Evolutionary conservation across 2,888 invertebrate species (phyloP).

Genomic region (Mantis religiosa): DNA sequence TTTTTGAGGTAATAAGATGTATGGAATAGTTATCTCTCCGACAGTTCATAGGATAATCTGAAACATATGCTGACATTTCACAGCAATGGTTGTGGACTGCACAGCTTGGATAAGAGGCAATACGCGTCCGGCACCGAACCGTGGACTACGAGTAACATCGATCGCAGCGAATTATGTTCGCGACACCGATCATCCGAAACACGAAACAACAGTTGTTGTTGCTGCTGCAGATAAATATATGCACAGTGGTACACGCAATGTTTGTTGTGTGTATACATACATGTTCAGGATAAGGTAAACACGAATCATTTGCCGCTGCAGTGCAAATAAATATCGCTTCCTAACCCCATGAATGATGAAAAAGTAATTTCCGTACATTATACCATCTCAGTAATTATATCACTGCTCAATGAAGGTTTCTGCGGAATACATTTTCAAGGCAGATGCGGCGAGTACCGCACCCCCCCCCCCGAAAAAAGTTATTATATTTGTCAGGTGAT

Average conservation of each 20-base stretch:
- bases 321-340: neutral
- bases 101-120: neutral
- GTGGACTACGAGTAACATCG: neutral
- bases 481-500: neutral
- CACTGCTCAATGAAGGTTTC: neutral
- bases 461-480: neutral
- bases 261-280: neutral
- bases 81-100: neutral
- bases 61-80: neutral
- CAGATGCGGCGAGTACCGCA: neutral
- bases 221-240: neutral
- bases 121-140: neutral
- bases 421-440: neutral
- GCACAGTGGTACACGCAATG: neutral
- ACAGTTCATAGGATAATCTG: too few species aligned
- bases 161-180: neutral
- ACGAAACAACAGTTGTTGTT: neutral
- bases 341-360: constrained; percentile 1
- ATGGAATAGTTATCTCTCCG: too few species aligned
- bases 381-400: neutral
- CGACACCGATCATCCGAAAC: neutral
- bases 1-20: too few species aligned
- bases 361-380: neutral
- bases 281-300: neutral
- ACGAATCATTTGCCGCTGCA: neutral